Percentiles rank a stretch among this genome's conserved stretches.
Conservation (phyloP, 1,140 invertebrate species). For the Apis mellifera region Amel_HAv3.1 CM009933.2:3266501-3267000, state of each 20-base stretch:
- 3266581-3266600: slow-evolving; percentile 10
- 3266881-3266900: background rate
- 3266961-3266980: slow-evolving; percentile 16
- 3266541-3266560: background rate
- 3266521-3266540: background rate
- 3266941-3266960: slow-evolving; percentile 34
- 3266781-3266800: slow-evolving; percentile 15
- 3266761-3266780: slow-evolving; percentile 44
- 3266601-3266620: background rate
- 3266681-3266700: slow-evolving; percentile 30
- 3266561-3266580: slow-evolving; percentile 30
- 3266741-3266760: slow-evolving; percentile 38
- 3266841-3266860: background rate
- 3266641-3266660: background rate
- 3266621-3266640: background rate
- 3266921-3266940: slow-evolving; percentile 1
- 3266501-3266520: background rate
- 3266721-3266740: slow-evolving; percentile 44
- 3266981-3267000: background rate
- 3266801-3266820: background rate
- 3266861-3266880: slow-evolving; percentile 18
- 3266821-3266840: background rate
- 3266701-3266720: slow-evolving; percentile 25
- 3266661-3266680: slow-evolving; percentile 28
- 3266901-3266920: background rate